A percentile compares a stretch with the other conserved stretches of the same genome.
Conservation (phyloP, 2,888 invertebrate species). For the Drosophila lutescens region DNA sequence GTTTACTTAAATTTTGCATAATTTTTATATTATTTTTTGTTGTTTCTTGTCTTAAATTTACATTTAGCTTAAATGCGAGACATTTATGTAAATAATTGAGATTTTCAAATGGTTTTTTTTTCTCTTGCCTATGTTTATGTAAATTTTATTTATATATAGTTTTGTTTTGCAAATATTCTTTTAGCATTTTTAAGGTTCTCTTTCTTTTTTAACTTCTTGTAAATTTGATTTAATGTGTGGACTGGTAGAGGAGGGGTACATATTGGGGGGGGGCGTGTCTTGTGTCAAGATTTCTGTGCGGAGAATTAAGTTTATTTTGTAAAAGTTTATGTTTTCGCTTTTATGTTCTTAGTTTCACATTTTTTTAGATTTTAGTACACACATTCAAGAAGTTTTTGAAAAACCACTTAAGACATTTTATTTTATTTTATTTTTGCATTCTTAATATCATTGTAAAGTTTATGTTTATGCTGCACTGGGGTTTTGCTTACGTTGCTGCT, state of each 20-base stretch:
- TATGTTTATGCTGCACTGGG: constrained; percentile 65
- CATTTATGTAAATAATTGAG: constrained; percentile 81
- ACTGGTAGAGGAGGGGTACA: constrained; percentile 30
- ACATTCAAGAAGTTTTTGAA: constrained; percentile 71
- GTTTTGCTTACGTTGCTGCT: constrained; percentile 44
- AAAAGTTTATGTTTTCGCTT: constrained; percentile 14
- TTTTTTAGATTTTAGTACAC: constrained; percentile 67
- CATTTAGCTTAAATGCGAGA: constrained; percentile 78
- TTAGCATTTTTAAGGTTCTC: constrained; percentile 36
- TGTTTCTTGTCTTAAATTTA: constrained; percentile 44
- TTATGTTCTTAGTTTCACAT: constrained; percentile 50
- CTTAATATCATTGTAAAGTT: constrained; percentile 48
- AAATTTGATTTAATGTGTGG: constrained; percentile 73
- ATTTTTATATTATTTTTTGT: constrained; percentile 36
- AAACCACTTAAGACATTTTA: constrained; percentile 65
- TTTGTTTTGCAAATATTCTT: constrained; percentile 42
- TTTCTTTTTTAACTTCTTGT: constrained; percentile 50
- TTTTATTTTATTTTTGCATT: constrained; percentile 22
- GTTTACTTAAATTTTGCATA: constrained; percentile 22
- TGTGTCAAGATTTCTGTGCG: constrained; percentile 65
- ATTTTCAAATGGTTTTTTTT: constrained; percentile 59
- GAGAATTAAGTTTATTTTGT: constrained; percentile 41
- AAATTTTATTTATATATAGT: constrained; percentile 71
- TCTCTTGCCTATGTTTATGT: constrained; percentile 64
- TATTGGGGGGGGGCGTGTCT: constrained; percentile 10